Conservation (phyloP, 2,113 vertebrate genomes). For the Sakesphorus luctuosus region DNA sequence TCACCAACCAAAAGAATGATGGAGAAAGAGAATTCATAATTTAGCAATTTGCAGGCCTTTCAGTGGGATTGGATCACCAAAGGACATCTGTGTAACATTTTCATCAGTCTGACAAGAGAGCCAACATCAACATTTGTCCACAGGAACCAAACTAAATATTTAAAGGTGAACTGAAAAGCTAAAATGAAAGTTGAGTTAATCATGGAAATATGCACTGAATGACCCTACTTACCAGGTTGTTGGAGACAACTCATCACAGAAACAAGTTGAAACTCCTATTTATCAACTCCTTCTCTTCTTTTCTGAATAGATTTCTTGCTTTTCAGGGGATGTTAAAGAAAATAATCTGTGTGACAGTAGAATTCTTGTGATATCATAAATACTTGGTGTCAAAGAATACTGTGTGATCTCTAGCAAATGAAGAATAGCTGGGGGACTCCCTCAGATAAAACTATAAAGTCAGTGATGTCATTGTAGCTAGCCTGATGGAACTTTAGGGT, state of each 20-base stretch:
- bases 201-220: conserved; percentile 65
- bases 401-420: neutral
- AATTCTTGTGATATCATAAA: neutral
- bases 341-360: neutral
- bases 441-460: neutral
- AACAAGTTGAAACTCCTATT: conserved; percentile 21
- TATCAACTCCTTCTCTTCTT: neutral
- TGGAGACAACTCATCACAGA: conserved; percentile 57
- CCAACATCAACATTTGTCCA: conserved; percentile 72
- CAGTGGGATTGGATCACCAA: conserved; percentile 57
- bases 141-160: conserved; percentile 74
- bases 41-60: conserved; percentile 55
- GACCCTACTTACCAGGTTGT: conserved; percentile 48
- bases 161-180: conserved; percentile 69
- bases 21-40: conserved; percentile 63
- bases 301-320: neutral
- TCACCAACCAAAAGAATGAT: conserved; percentile 17
- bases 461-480: neutral
- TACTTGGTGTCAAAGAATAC: neutral
- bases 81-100: conserved; percentile 74
- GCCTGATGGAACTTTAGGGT: neutral
- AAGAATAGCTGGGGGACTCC: neutral
- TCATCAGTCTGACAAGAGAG: conserved; percentile 62
- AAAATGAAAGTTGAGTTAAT: conserved; percentile 72
- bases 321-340: neutral